Evolutionary conservation across 2,888 invertebrate genomes (phyloP), one percentile per base, ranked within the genome.

Genomic region (Drosophila mettleri): DNA sequence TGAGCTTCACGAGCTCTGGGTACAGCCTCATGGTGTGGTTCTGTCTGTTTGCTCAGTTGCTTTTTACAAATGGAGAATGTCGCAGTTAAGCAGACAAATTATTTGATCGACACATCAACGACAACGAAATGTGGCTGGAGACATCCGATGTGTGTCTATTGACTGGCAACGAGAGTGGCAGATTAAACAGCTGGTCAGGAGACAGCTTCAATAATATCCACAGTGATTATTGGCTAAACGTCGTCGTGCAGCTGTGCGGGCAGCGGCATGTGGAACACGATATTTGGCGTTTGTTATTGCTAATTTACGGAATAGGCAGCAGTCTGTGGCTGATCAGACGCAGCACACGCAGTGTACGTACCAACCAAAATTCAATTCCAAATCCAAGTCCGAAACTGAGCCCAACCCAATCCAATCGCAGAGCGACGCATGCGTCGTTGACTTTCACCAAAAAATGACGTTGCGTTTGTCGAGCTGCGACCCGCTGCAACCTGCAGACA

Each of bases 401-500:
- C 67, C 76, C 76, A 74, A 57, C 76, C 78, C 73, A 57, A 69
- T 54, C 62, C 36, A 39, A 65, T 6, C 36, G 41, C 38, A 48
- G 46, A 31, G 54, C 43, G 53, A 53, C 43, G 54, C 43, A 33
- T 46, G 41, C 60, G 38, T 22, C 61, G 59, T 12, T 27, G 64
- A 86, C 86, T 89, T 86, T 86, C 86, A 82, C 86, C 89, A 76
- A 82, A 86, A 85, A 83, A 75, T 86, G 82, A 85, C 88, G 86
- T 67, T 84, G 79, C 73, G 79, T 73, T 78, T 66, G 71, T 54
- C 55, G 61, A 53, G 60, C 55, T 60, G 57, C 66, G 65, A 80
- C 74, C 70, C 72, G 75, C 43, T 78, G 83, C 85, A 83, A 86
- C 80, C 70, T 70, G 76, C 76, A 77, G 55, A 54, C 71, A 70